These are phyloP conservation scores for Tuberolachnus salignus DNA, from an alignment of 2,888 invertebrate genomes.

Conservation along the genomic window DNA sequence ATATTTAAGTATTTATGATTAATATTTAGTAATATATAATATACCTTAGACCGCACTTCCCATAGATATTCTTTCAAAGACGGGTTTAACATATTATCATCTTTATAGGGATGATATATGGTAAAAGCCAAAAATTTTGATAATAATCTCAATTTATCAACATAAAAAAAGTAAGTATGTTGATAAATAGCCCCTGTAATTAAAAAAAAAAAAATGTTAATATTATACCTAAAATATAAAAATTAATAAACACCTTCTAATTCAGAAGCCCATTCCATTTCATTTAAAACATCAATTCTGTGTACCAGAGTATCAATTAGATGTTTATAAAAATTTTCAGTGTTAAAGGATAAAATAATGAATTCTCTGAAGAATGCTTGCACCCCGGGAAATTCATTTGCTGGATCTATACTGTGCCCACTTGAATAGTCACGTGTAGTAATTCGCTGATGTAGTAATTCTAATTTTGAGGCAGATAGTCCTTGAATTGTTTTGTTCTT, in stretches of 20 bases:
- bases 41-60: constrained; percentile 51
- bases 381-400: constrained; percentile 47
- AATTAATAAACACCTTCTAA: constrained; percentile 32
- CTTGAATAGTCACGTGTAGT: constrained; percentile 51
- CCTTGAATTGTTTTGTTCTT: constrained; percentile 41
- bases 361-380: constrained; percentile 46
- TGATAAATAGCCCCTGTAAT: constrained; percentile 33
- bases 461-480: constrained; percentile 39
- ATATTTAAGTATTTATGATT: not conserved
- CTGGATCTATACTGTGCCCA: constrained; percentile 24
- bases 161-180: constrained; percentile 37
- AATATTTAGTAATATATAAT: not conserved
- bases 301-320: constrained; percentile 47
- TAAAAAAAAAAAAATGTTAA: constrained; percentile 9
- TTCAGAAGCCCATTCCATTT: constrained; percentile 51
- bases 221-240: not conserved
- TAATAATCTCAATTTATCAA: constrained; percentile 40
- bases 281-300: constrained; percentile 46
- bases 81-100: constrained; percentile 27
- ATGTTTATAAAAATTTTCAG: constrained; percentile 43
- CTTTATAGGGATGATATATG: constrained; percentile 36
- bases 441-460: constrained; percentile 48
- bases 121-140: constrained; percentile 47
- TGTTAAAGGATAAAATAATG: not conserved
- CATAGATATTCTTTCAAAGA: constrained; percentile 42